phyloP scores from a whole-genome alignment of 2,888 invertebrate genomes.

The Podabrus alpinus region DNA sequence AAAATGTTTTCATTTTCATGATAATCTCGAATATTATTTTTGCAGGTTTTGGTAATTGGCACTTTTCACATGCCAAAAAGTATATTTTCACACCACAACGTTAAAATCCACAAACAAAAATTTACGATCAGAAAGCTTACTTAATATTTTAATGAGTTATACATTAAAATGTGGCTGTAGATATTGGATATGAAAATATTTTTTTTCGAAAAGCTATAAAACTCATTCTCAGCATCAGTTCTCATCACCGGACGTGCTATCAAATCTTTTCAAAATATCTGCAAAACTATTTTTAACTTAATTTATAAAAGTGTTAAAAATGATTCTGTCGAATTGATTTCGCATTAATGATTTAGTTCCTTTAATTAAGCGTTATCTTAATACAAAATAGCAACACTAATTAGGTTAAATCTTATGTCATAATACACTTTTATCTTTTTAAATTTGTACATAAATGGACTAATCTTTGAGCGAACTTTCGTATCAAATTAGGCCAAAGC shows the following conservation, averaged over 20 bases:
- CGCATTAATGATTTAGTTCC: not conserved
- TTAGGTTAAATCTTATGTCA: slow-evolving; percentile 9
- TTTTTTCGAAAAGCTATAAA: not conserved
- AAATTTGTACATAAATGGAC: slow-evolving; percentile 7
- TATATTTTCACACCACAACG: not conserved
- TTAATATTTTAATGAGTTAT: not conserved
- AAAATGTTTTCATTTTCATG: not conserved
- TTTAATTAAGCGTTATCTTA: not conserved
- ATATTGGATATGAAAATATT: not conserved
- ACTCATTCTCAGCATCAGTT: not conserved
- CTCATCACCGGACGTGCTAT: not conserved
- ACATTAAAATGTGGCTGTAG: not conserved
- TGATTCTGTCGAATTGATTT: not conserved
- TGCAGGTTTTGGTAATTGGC: not conserved
- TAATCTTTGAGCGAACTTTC: slow-evolving; percentile 10
- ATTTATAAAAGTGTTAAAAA: not conserved
- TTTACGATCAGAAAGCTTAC: not conserved
- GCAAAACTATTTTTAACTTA: not conserved
- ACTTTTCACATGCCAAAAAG: not conserved
- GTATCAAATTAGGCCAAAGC: slow-evolving; percentile 5
- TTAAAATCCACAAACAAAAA: not conserved
- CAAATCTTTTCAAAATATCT: not conserved
- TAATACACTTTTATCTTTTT: not conserved
- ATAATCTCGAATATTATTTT: not conserved
- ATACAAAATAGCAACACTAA: slow-evolving; percentile 4